phyloP scores from a whole-genome alignment of 2,888 invertebrate genomes.

The Eupithecia vulgata region DNA sequence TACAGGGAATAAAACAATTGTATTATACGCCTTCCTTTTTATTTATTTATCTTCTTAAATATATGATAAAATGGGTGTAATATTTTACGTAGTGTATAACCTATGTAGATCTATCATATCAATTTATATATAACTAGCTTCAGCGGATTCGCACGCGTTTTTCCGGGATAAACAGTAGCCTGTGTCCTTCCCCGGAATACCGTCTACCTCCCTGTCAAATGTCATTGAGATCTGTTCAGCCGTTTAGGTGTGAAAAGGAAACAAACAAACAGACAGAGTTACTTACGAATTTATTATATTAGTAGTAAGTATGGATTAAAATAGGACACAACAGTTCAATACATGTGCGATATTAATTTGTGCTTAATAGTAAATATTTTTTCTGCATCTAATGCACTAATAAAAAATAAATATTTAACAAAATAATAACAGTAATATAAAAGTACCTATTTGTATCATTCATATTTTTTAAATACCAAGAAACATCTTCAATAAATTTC shows the following conservation, averaged over 20 bases:
- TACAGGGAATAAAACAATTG: slow-evolving; percentile 59
- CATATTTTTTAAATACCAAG: background rate
- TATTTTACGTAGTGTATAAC: slow-evolving; percentile 12
- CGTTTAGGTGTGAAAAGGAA: too few relatives aligned
- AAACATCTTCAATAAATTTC: background rate
- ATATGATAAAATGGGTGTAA: slow-evolving; percentile 43
- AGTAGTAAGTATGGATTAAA: background rate
- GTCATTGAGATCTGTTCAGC: too few relatives aligned
- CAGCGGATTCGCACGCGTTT: too few relatives aligned
- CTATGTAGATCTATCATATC: slow-evolving; percentile 10
- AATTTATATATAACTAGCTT: background rate
- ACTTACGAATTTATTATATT: too few relatives aligned
- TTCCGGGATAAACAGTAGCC: too few relatives aligned
- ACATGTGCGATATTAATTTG: slow-evolving; percentile 8
- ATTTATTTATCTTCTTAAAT: slow-evolving; percentile 69
- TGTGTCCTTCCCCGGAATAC: too few relatives aligned
- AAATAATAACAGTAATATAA: slow-evolving; percentile 13
- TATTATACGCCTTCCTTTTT: slow-evolving; percentile 50
- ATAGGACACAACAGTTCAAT: background rate
- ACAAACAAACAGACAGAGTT: too few relatives aligned
- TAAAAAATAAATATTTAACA: slow-evolving; percentile 12
- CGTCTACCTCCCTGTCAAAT: too few relatives aligned
- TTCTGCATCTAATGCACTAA: slow-evolving; percentile 26
- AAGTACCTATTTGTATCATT: background rate
- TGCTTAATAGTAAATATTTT: slow-evolving; percentile 18